Percentiles rank a stretch among this genome's conserved stretches.
Evolutionary conservation across 2,888 invertebrate genomes (phyloP).

Genomic region (Sabellastarte sp.): DNA sequence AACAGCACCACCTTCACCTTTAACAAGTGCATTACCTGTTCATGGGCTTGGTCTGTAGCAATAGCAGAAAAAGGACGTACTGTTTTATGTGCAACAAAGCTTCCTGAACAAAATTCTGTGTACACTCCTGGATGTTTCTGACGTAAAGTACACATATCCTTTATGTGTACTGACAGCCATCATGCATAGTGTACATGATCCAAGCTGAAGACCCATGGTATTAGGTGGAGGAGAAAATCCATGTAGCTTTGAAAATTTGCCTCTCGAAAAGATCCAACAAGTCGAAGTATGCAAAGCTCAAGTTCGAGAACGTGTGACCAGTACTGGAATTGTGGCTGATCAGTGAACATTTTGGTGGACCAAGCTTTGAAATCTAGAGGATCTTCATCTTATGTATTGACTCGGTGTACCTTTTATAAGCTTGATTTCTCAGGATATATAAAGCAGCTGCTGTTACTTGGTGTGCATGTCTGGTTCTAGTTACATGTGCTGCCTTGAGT

Average conservation of each 20-base stretch:
- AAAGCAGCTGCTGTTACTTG: too few species aligned
- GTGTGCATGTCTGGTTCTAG: too few species aligned
- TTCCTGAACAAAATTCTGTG: constrained; percentile 28
- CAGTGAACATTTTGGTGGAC: too few species aligned
- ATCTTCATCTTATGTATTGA: too few species aligned
- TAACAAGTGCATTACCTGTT: constrained; percentile 36
- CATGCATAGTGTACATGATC: constrained; percentile 33
- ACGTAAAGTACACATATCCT: constrained; percentile 30
- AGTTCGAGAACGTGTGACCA: constrained; percentile 18
- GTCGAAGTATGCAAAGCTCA: constrained; percentile 10
- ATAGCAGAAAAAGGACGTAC: constrained; percentile 24
- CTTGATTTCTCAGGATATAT: too few species aligned
- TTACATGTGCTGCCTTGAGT: too few species aligned
- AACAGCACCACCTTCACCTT: constrained; percentile 33
- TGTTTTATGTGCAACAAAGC: constrained; percentile 31
- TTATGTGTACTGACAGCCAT: constrained; percentile 34
- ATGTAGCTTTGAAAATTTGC: constrained; percentile 21
- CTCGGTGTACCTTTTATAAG: too few species aligned
- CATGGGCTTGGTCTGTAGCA: constrained; percentile 35
- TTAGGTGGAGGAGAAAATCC: constrained; percentile 20
- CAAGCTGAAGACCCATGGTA: constrained; percentile 31
- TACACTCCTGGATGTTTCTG: constrained; percentile 25
- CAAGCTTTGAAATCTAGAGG: too few species aligned
- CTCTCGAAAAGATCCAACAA: constrained; percentile 20
- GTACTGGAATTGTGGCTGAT: constrained; percentile 23